A percentile compares a stretch with the other conserved stretches of the same genome.
phyloP scores from a whole-genome alignment of 2,888 invertebrate genomes.

The Lasioglossum figueresi region DNA sequence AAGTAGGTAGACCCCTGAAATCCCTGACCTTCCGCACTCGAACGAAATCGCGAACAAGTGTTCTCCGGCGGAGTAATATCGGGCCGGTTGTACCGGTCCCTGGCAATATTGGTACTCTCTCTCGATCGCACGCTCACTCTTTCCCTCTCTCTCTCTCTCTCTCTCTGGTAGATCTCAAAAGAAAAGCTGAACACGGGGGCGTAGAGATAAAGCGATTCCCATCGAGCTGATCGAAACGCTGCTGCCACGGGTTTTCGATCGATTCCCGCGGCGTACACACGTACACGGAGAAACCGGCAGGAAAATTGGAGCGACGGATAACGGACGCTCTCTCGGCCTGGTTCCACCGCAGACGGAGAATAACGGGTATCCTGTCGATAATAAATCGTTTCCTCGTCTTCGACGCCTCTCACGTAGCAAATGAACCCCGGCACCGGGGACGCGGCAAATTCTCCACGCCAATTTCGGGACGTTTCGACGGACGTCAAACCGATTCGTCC shows the following conservation, averaged over 20 bases:
- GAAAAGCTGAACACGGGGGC: constrained; percentile 18
- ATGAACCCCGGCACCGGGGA: constrained; percentile 24
- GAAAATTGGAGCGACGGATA: constrained; percentile 64
- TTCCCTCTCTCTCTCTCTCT: neutral
- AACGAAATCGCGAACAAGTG: constrained; percentile 9
- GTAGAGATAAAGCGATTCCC: constrained; percentile 50
- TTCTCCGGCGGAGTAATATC: neutral
- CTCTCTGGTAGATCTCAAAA: constrained; percentile 7
- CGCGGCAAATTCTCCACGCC: constrained; percentile 10
- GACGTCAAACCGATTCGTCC: constrained; percentile 29
- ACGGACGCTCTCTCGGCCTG: constrained; percentile 66
- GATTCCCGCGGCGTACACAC: constrained; percentile 38
- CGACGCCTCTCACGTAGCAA: constrained; percentile 32
- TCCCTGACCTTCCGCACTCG: constrained; percentile 12
- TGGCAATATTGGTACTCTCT: neutral
- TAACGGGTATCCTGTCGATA: constrained; percentile 64
- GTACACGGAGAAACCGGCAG: constrained; percentile 24
- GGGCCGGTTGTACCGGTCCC: neutral
- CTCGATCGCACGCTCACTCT: too few species aligned
- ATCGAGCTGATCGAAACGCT: constrained; percentile 48
- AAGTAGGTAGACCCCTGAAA: constrained; percentile 1
- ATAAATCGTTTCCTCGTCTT: constrained; percentile 60
- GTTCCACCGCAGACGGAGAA: constrained; percentile 55
- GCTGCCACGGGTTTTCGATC: constrained; percentile 46
- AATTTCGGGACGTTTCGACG: constrained; percentile 28